Base-by-base conservation (phyloP, 1,140 invertebrate genomes). In the Vollenhovia emeryi region DNA sequence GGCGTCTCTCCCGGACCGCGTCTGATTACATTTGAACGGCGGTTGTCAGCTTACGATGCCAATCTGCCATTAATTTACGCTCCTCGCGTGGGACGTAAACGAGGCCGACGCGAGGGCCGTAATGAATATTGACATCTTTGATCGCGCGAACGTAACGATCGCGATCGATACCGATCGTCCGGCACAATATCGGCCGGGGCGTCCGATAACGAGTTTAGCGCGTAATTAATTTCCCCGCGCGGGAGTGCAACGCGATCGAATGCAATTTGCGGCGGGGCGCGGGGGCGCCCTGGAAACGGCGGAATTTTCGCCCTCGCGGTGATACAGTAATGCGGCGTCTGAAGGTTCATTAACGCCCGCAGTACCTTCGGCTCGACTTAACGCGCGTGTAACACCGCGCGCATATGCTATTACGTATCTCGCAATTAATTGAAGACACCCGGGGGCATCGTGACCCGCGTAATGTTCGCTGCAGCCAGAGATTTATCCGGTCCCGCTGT, bases 91-190 rank as follows among this genome's bases (percentile, higher is more conserved):
- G 15, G 48, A 40, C 30, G 62, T 45, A 52, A 79, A 79, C 45
- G 62, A 79, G 30, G 21, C 40, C 60, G 45, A 40, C 33, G 8
- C 62, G 21, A n/a, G n/a, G 21, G 9, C 21, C 21, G 13, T 52
- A 79, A 79, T 79, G 43, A 55, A 68, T 79, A 79, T 79, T 79
- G 76, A 79, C 62, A 68, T 68, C 24, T 68, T 68, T 68, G 76
- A 52, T 79, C 76, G 76, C 15, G 59, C 40, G 59, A 66, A 78
- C 59, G 40, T 13, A 50, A 78, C 59, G n/a, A 45, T 64, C 40
- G 36, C 36, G 33, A 55, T 55, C 76, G 60, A 79, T 79, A 27
- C 8, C 45, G 60, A 79, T 68, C 75, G 64, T n/a, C 40, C 18
- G 30, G 60, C n/a, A 68, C 62, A 66, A 78, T 78, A 64, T 78